Conservation (phyloP, 1,140 invertebrate species). For the Zaprionus inermis region DNA sequence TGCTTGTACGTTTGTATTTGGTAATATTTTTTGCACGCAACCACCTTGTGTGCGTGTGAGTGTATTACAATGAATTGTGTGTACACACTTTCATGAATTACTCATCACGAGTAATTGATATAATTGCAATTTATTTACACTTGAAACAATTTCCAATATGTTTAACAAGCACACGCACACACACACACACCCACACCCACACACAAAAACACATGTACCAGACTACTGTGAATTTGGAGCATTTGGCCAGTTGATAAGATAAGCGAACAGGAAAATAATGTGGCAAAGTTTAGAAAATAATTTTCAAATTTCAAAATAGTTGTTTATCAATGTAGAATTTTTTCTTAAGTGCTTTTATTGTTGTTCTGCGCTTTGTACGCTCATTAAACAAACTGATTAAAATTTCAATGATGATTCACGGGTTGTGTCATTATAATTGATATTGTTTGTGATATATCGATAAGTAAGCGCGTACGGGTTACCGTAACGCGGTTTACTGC, state of each 20-base stretch:
- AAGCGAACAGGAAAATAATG: not conserved
- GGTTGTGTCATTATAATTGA: conserved; percentile 41
- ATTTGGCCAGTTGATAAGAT: not conserved
- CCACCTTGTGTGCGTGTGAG: not conserved
- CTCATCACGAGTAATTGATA: conserved; percentile 36
- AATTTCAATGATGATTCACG: conserved; percentile 28
- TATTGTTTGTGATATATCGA: conserved; percentile 37
- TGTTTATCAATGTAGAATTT: not conserved
- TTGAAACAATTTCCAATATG: conserved; percentile 1
- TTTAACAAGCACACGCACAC: not conserved
- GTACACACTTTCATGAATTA: conserved; percentile 18
- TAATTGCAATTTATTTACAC: conserved; percentile 29
- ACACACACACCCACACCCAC: no score
- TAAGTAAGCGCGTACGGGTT: conserved; percentile 14
- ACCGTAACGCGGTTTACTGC: no score
- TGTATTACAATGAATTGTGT: not conserved
- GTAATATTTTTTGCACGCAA: conserved; percentile 4
- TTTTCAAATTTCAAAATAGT: conserved; percentile 13
- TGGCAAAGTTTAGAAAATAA: not conserved
- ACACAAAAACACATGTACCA: not conserved
- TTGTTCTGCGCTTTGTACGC: not conserved
- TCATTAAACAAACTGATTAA: conserved; percentile 11
- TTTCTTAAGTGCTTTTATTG: not conserved
- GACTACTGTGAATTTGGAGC: conserved; percentile 2
- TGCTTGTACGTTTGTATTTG: not conserved